phyloP scores from a whole-genome alignment of 2,113 vertebrate species.

The Synodontis membranacea region DNA sequence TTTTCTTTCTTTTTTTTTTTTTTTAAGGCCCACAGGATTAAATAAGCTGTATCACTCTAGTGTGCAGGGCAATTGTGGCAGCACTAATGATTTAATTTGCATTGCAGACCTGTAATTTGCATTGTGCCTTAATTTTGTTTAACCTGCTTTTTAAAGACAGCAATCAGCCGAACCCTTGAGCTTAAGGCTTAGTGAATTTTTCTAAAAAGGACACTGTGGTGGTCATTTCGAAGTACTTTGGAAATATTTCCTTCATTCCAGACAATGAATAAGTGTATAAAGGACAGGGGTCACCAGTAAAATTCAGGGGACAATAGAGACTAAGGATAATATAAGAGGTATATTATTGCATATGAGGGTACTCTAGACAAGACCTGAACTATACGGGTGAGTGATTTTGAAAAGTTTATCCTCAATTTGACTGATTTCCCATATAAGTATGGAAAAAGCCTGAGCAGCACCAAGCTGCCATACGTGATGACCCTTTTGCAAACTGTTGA shows the following conservation, averaged over 20 bases:
- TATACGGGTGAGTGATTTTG: neutral
- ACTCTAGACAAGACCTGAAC: neutral
- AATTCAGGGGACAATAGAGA: neutral
- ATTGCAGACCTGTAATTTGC: constrained; percentile 52
- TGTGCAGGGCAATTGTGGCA: constrained; percentile 21
- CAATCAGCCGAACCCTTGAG: constrained; percentile 34
- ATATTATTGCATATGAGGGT: neutral
- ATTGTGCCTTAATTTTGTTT: constrained; percentile 53
- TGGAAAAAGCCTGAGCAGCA: neutral
- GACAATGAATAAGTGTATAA: neutral
- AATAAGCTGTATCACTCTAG: constrained; percentile 23
- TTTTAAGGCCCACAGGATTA: constrained; percentile 8
- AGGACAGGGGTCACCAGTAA: neutral
- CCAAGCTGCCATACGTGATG: neutral
- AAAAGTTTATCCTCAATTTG: neutral
- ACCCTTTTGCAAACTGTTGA: too few species aligned
- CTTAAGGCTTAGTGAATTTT: constrained; percentile 7
- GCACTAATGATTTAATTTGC: constrained; percentile 57
- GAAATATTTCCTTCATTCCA: neutral
- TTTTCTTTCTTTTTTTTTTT: neutral
- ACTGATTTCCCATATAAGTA: neutral
- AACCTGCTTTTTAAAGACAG: constrained; percentile 43
- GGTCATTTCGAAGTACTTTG: neutral
- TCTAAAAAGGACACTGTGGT: neutral
- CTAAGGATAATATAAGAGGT: neutral